A percentile compares a stretch with the other conserved stretches of the same genome.
Evolutionary conservation across 2,888 invertebrate genomes (phyloP).

Genomic region (Anthoptus insignis): DNA sequence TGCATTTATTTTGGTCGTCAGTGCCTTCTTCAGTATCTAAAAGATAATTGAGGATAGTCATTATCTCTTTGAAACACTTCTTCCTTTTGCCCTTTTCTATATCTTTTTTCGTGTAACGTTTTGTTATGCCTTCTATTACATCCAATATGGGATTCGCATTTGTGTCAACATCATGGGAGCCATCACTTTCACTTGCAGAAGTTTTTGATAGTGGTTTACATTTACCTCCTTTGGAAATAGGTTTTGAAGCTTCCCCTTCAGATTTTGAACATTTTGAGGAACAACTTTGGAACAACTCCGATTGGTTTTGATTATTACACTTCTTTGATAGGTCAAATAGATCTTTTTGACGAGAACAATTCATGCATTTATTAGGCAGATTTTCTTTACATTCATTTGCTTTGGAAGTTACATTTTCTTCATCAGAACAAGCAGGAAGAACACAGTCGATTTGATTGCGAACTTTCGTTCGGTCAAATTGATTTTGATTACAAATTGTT

Average conservation of each 20-base stretch:
- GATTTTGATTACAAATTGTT: neutral
- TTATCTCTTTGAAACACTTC: constrained; percentile 78
- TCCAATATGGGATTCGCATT: constrained; percentile 65
- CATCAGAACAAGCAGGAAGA: neutral
- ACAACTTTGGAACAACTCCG: constrained; percentile 1
- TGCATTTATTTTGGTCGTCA: constrained; percentile 51
- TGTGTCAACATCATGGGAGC: constrained; percentile 39
- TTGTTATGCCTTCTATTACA: constrained; percentile 75
- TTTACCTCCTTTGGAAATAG: neutral
- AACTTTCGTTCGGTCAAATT: neutral
- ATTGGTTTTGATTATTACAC: constrained; percentile 9
- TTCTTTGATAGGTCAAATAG: neutral
- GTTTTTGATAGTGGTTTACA: constrained; percentile 34
- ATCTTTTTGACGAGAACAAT: neutral
- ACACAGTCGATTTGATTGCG: neutral
- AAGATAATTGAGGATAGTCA: constrained; percentile 73
- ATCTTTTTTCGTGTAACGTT: constrained; percentile 74
- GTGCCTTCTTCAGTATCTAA: constrained; percentile 75
- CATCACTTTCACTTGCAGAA: constrained; percentile 48
- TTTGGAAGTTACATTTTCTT: neutral
- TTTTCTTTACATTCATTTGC: neutral
- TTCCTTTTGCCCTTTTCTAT: constrained; percentile 67
- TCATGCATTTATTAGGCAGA: neutral
- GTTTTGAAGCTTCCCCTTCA: constrained; percentile 1
- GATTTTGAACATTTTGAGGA: constrained; percentile 14